phyloP scores from a whole-genome alignment of 1,140 invertebrate species.

The Drosophila ohnishii region DNA sequence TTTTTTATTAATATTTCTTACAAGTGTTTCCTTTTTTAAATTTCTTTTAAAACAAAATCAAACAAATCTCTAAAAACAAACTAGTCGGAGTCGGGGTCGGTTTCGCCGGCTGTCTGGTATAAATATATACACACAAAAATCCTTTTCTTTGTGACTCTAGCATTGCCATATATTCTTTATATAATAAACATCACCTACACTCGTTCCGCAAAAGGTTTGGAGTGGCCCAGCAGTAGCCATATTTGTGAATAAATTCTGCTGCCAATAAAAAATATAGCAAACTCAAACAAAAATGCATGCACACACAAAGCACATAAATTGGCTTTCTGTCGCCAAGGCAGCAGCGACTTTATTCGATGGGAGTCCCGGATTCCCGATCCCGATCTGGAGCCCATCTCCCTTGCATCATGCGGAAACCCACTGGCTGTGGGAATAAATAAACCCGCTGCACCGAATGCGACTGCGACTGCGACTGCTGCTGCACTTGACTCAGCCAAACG shows the following conservation, averaged over 20 bases:
- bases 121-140: conserved; percentile 1
- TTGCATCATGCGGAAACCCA: conserved; percentile 16
- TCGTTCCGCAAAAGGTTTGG: conserved; percentile 9
- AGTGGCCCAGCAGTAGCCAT: conserved; percentile 17
- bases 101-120: background rate
- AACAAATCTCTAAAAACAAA: conserved; percentile 17
- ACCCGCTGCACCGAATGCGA: conserved; percentile 17
- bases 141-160: background rate
- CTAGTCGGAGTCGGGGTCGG: background rate
- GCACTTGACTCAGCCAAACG: conserved; percentile 32
- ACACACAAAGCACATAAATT: conserved; percentile 66
- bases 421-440: conserved; percentile 57
- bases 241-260: conserved; percentile 59
- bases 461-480: conserved; percentile 17
- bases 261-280: conserved; percentile 66
- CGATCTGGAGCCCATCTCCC: background rate
- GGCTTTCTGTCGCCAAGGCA: conserved; percentile 63
- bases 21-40: background rate
- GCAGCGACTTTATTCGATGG: conserved; percentile 36
- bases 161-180: conserved; percentile 42
- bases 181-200: conserved; percentile 45
- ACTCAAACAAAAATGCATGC: conserved; percentile 43
- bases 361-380: background rate
- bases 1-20: too few relatives aligned
- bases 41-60: background rate